Base-by-base conservation (phyloP, 2,888 invertebrate species). In the Aelia acuminata region DNA sequence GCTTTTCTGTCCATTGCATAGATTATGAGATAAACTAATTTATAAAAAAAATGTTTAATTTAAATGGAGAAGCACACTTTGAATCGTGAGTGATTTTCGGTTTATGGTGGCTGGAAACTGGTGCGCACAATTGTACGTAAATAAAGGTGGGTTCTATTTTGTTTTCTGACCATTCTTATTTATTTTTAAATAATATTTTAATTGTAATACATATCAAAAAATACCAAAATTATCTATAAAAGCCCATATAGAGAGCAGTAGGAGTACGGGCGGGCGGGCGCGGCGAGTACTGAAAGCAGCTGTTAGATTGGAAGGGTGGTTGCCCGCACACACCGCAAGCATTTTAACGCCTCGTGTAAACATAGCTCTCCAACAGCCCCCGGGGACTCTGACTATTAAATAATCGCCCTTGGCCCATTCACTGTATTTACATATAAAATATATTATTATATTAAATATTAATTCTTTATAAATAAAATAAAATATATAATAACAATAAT, bases 341-440 rank as follows among this genome's bases (percentile, higher is more conserved):
- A 80, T 80, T 80, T 80, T 80, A 80, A 80, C 80, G 80, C 80
- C 80, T 80, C 80, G 43, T 80, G 80, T 80, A 80, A 80, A 80
- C 80, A 80, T 43, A 43, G 80, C 39, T 43, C 43, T 39, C 39
- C 39, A 11, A 8, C 22, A 43, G 43, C n/a, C 39, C 10, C 22
- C 43, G 1, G 43, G n/a, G n/a, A n/a, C 39, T 15, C 5, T 18
- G 43, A 11, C 80, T 43, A 80, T 80, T 80, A 80, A 80, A 80
- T 43, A 80, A 80, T 80, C 22, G 80, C 43, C n/a, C 13, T 43
- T 31, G 22, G 20, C 0, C 18, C 22, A 1, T n/a, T 31, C 4
- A 31, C 26, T 13, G n/a, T n/a, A 53, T 53, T 2, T 7, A 7
- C 8, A n/a, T n/a, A 53, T 10, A 2, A 53, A 7, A 53, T n/a